phyloP scores from a whole-genome alignment of 2,113 vertebrate genomes.

The Trogon surrucura region DNA sequence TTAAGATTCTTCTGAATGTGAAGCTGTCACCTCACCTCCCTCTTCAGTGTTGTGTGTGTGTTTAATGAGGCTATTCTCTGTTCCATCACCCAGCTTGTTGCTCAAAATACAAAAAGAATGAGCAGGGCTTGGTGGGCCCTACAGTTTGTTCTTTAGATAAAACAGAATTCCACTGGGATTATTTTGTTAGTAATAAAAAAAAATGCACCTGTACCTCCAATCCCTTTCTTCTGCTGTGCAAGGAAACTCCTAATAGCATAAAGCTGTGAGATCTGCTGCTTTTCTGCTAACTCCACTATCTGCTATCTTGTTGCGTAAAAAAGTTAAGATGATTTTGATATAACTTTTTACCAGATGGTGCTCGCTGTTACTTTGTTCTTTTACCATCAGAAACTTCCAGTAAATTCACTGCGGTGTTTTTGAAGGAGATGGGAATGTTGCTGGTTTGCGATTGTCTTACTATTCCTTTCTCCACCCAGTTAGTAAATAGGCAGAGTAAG shows the following conservation, averaged over 20 bases:
- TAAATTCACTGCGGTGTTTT: neutral
- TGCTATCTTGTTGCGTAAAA: neutral
- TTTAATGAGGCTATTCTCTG: neutral
- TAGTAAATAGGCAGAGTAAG: neutral
- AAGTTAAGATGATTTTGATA: neutral
- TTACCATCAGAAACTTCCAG: neutral
- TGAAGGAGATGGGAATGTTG: neutral
- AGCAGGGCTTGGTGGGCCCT: neutral
- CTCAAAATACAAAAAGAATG: neutral
- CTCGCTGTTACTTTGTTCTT: neutral
- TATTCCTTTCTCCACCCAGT: neutral
- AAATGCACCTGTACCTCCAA: neutral
- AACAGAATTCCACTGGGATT: neutral
- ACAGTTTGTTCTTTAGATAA: neutral
- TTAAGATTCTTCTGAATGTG: neutral
- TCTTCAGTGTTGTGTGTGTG: accelerated
- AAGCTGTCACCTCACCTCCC: neutral
- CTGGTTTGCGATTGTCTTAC: neutral
- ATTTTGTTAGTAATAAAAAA: neutral
- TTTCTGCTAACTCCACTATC: neutral
- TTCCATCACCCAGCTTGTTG: neutral
- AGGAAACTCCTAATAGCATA: neutral
- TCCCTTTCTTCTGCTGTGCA: neutral
- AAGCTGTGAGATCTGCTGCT: neutral
- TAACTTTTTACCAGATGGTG: neutral